Evolutionary conservation across 1,140 invertebrate species (phyloP), one percentile per base, ranked within the genome.

Genomic region (Apis dorsata): DNA sequence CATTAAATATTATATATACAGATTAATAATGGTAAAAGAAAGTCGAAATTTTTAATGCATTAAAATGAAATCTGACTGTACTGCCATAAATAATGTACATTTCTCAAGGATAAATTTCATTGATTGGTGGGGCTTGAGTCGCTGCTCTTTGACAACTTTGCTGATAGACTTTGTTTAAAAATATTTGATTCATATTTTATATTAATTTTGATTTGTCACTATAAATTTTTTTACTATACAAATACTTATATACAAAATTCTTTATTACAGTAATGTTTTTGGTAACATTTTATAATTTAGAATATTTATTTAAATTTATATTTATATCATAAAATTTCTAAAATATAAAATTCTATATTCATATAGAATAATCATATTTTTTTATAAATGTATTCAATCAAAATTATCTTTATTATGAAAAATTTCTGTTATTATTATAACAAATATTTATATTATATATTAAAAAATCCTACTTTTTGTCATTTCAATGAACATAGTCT

Each of bases 131-230:
- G 83, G 83, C 81, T 85, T 84, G 80, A 77, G 80, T 88, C 68
- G 77, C 83, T 87, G 79, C 74, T 88, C 74, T 88, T 83, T 79
- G 90, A 91, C 86, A 79, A 87, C 79, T 85, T 86, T 74, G 86
- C 90, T 90, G 89, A 90, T 85, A 90, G 91, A 91, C 91, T 91
- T 75, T 92, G 90, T 92, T 91, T 87, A 79, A 79, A 62, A 65
- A 73, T 84, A n/a, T 89, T 74, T 69, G 65, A 21, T 79, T 80
- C 80, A 75, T 71, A 84, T 83, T 63, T 75, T 49, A 78, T 60
- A 79, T 70, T 84, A 81, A 81, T 88, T 86, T 87, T 84, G 70
- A 81, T 84, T 49, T 81, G 21, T 69, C 49, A 51, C 11, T 59
- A 3, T 21, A 62, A 79, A 63, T 78, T 57, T 34, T 81, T 66